Conservation (phyloP, 2,888 invertebrate genomes). For the Blastobasis adustella region DNA sequence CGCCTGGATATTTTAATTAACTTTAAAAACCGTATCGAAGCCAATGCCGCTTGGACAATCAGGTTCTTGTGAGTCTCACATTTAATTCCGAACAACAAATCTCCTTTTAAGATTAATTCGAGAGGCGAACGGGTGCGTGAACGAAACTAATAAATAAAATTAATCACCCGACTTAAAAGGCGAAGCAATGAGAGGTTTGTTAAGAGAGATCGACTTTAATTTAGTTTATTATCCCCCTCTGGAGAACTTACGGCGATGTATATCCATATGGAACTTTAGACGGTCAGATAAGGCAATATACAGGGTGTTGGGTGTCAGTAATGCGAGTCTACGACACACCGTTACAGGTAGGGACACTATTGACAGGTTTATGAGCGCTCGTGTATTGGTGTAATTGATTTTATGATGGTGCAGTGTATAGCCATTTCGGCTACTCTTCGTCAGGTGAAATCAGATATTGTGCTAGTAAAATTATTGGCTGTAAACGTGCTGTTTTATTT, state of each 20-base stretch:
- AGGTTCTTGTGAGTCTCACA: too few species aligned
- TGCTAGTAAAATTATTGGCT: too few species aligned
- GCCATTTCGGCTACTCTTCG: too few species aligned
- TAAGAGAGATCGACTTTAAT: conserved; percentile 1
- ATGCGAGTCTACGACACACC: conserved; percentile 25
- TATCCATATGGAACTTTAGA: conserved; percentile 22
- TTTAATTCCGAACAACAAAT: too few species aligned
- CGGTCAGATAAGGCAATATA: conserved; percentile 31
- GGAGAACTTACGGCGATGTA: conserved; percentile 25
- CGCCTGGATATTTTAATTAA: too few species aligned
- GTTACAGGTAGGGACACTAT: conserved; percentile 24
- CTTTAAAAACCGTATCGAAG: too few species aligned
- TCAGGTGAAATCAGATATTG: too few species aligned
- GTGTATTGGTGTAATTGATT: conserved; percentile 4
- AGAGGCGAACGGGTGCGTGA: conserved; percentile 5
- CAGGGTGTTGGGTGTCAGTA: conserved; percentile 37
- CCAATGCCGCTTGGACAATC: too few species aligned
- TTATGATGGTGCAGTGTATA: not conserved
- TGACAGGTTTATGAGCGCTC: conserved; percentile 17
- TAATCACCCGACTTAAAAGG: conserved; percentile 13
- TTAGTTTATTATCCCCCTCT: conserved; percentile 12
- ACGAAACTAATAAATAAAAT: conserved; percentile 8
- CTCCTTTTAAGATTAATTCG: too few species aligned
- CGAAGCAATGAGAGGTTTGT: not conserved
- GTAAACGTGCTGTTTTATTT: too few species aligned